Evolutionary conservation across 2,113 vertebrate species (phyloP).

Genomic region (Rhinopomastus cyanomelas): DNA sequence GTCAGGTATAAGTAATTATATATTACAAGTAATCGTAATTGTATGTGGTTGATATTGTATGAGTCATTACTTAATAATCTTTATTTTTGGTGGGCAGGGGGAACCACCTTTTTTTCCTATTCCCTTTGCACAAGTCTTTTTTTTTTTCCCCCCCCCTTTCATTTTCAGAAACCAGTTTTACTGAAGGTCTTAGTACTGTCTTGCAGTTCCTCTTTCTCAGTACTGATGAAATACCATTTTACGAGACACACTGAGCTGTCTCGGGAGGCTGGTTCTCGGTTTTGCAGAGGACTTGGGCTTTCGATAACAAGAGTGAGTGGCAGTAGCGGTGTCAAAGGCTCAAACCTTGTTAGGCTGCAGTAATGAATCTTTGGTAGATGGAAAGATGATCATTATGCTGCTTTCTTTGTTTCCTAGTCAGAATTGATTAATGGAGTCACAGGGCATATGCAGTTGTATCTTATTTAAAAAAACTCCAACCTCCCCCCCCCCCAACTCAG

Average conservation of each 20-base stretch:
- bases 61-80: not conserved
- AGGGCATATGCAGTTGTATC: not conserved
- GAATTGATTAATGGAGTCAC: not conserved
- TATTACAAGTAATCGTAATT: not conserved
- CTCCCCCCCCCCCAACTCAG: too few relatives aligned
- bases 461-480: not conserved
- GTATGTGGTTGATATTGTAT: not conserved
- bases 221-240: not conserved
- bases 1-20: not conserved
- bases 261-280: not conserved
- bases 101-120: fast-evolving
- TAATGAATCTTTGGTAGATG: not conserved
- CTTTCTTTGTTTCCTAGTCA: not conserved
- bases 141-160: not conserved
- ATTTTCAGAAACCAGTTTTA: not conserved
- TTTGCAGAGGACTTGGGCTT: not conserved
- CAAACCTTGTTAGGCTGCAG: not conserved
- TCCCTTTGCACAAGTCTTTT: not conserved
- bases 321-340: not conserved
- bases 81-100: not conserved
- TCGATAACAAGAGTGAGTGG: fast-evolving
- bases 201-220: not conserved
- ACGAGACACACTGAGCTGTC: too few relatives aligned
- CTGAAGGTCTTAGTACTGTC: not conserved
- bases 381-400: fast-evolving